Evolutionary conservation across 2,888 invertebrate species (phyloP).

Genomic region (Caenorhabditis doughertyi): DNA sequence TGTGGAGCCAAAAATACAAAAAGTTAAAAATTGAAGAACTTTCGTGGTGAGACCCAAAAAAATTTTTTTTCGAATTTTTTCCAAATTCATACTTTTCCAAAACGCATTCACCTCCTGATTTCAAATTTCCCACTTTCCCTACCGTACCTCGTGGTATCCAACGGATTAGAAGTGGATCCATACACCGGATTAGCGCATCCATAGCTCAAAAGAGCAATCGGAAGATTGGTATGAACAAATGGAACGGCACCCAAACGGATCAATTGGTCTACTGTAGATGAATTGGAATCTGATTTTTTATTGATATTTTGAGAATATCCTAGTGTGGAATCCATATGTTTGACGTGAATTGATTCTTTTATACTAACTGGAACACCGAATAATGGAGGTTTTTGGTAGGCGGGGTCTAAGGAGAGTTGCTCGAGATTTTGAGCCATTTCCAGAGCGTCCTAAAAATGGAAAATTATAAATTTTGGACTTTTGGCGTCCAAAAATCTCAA

Average conservation of each 20-base stretch:
- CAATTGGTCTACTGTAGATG: constrained; percentile 64
- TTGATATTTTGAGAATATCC: constrained; percentile 81
- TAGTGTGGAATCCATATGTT: constrained; percentile 80
- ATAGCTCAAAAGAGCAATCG: constrained; percentile 81
- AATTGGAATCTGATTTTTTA: constrained; percentile 71
- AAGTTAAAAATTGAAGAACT: no score
- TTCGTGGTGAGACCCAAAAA: no score
- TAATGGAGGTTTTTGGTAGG: constrained; percentile 64
- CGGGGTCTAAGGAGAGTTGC: background rate
- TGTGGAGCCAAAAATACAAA: no score
- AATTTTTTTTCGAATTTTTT: no score
- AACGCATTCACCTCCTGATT: no score
- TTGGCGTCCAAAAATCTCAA: no score
- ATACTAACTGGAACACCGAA: constrained; percentile 80
- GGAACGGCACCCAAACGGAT: constrained; percentile 84
- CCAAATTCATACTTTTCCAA: no score
- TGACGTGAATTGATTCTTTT: constrained; percentile 72
- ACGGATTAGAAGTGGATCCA: constrained; percentile 81
- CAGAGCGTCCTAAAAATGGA: constrained; percentile 37
- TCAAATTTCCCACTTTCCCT: no score
- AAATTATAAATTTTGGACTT: constrained; percentile 43
- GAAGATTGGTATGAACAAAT: constrained; percentile 84
- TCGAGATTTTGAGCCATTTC: constrained; percentile 46
- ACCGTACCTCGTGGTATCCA: constrained; percentile 27
- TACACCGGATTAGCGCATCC: constrained; percentile 83